phyloP scores from a whole-genome alignment of 2,888 invertebrate species.

The Stenurella melanura region DNA sequence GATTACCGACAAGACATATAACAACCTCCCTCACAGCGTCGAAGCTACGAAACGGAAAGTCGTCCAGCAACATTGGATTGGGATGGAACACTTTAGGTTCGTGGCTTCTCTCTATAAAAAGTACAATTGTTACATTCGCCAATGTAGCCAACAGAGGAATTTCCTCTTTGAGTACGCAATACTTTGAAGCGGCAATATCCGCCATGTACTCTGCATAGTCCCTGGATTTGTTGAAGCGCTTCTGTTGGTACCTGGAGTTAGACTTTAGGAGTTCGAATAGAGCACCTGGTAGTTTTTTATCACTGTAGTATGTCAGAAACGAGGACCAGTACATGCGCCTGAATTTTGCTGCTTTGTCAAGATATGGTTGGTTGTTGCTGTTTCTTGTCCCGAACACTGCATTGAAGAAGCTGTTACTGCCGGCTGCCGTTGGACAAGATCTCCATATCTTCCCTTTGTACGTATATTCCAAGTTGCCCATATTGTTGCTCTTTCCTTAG shows the following conservation, averaged over 20 bases:
- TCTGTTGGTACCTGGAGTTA: background rate
- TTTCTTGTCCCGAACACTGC: slow-evolving; percentile 7
- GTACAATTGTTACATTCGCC: background rate
- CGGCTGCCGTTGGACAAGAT: too few relatives aligned
- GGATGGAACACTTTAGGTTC: background rate
- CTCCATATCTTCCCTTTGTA: background rate
- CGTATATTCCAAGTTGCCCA: background rate
- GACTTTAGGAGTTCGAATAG: background rate
- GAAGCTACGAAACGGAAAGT: background rate
- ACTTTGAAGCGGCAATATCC: background rate
- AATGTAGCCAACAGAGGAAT: background rate
- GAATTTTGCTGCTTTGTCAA: background rate
- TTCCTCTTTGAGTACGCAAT: slow-evolving; percentile 13
- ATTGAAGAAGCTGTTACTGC: background rate
- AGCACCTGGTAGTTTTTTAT: background rate
- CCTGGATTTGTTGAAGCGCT: background rate
- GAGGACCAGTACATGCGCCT: background rate
- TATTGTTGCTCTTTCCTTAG: too few relatives aligned
- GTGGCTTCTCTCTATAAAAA: background rate
- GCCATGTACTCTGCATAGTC: background rate
- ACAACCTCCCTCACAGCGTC: too few relatives aligned
- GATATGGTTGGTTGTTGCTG: background rate
- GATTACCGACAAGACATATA: too few relatives aligned
- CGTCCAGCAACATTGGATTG: background rate
- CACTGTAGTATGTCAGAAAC: background rate